A percentile compares a stretch with the other conserved stretches of the same genome.
phyloP scores from a whole-genome alignment of 2,113 vertebrate species.

The Brachirus orientalis region DNA sequence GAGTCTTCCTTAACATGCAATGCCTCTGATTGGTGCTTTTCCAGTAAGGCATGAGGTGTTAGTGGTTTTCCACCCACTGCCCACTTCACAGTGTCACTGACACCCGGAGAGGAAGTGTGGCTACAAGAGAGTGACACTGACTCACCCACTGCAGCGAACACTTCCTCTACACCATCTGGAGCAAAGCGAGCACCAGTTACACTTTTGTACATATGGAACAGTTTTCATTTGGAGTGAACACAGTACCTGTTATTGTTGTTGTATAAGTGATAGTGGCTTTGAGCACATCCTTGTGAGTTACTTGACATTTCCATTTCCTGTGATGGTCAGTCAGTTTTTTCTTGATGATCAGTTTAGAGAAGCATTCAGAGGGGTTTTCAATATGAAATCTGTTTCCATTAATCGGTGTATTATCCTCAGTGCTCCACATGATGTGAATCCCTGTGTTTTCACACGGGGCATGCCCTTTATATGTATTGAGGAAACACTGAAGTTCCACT shows the following conservation, averaged over 20 bases:
- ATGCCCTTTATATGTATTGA: conserved; percentile 19
- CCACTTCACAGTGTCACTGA: conserved; percentile 13
- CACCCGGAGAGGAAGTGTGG: conserved; percentile 38
- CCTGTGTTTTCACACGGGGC: conserved; percentile 6
- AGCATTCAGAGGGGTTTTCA: conserved; percentile 14
- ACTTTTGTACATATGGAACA: neutral
- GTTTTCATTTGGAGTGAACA: neutral
- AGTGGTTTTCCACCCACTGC: neutral
- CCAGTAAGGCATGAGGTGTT: neutral
- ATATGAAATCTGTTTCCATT: conserved; percentile 43
- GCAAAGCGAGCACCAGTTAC: conserved; percentile 18
- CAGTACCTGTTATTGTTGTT: conserved; percentile 54
- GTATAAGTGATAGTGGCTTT: conserved; percentile 32
- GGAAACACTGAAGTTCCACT: conserved; percentile 58
- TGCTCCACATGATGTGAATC: conserved; percentile 48
- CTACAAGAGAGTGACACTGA: conserved; percentile 61
- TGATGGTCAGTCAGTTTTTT: conserved; percentile 59
- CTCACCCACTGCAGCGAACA: conserved; percentile 59
- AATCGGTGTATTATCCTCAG: conserved; percentile 34
- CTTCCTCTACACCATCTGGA: conserved; percentile 68
- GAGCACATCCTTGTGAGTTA: conserved; percentile 26
- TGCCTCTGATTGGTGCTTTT: neutral
- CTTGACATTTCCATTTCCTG: conserved; percentile 63
- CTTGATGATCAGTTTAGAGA: conserved; percentile 51
- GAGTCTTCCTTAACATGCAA: conserved; percentile 21